Percentiles rank a stretch among this genome's conserved stretches.
phyloP scores from a whole-genome alignment of 2,113 vertebrate species.

The Xyliphius kryptos region DNA sequence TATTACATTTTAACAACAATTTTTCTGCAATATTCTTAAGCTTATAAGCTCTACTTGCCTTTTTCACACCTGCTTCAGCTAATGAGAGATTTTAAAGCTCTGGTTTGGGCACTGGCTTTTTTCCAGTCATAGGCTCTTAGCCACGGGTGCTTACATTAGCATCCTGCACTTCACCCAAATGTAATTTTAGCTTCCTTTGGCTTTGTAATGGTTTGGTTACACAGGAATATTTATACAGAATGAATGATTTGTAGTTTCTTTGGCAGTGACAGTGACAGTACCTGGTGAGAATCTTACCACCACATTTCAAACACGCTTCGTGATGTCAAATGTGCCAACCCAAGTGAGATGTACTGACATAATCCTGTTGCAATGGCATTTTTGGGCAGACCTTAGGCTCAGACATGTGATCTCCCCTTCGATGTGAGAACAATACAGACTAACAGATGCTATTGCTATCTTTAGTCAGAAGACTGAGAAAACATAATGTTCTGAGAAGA shows the following conservation, averaged over 20 bases:
- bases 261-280: no score
- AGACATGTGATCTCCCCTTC: no score
- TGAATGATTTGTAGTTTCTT: no score
- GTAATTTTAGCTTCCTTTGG: background rate
- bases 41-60: background rate
- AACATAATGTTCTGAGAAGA: background rate
- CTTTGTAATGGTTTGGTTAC: background rate
- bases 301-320: no score
- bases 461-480: background rate
- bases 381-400: no score
- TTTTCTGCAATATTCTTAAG: background rate
- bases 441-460: background rate
- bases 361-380: no score
- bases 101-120: background rate
- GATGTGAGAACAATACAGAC: background rate
- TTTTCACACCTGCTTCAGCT: slow-evolving; percentile 2
- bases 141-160: background rate
- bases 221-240: no score
- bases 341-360: no score
- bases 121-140: background rate
- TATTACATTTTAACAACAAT: background rate
- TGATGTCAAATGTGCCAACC: no score
- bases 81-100: slow-evolving; percentile 1
- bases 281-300: no score
- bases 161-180: background rate